A percentile compares a stretch with the other conserved stretches of the same genome.
These are phyloP conservation scores for Galeopsomyia nigrocyanea DNA, from an alignment of 2,888 invertebrate species.

Conservation along the genomic window DNA sequence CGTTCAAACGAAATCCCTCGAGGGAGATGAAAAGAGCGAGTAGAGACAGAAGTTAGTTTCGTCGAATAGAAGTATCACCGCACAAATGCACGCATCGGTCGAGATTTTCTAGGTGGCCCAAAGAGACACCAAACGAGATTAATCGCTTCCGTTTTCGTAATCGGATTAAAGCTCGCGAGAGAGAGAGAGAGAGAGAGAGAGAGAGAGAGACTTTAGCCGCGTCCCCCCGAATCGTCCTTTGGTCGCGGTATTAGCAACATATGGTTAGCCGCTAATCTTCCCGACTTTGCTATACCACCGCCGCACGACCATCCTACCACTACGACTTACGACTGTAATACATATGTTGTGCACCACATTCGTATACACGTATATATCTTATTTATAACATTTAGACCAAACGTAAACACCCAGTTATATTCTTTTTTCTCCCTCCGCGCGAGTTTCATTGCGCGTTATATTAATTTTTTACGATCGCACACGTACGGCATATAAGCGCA, in stretches of 20 bases:
- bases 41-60: background rate
- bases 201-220: too few relatives aligned
- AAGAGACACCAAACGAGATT: constrained; percentile 51
- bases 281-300: constrained; percentile 39
- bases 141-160: constrained; percentile 54
- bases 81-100: background rate
- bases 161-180: constrained; percentile 51
- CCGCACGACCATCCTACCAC: background rate
- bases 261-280: constrained; percentile 52
- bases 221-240: background rate
- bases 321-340: background rate
- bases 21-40: background rate
- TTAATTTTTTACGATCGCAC: too few relatives aligned
- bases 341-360: too few relatives aligned
- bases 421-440: too few relatives aligned
- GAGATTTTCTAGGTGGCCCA: constrained; percentile 26
- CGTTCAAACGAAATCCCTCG: constrained; percentile 13
- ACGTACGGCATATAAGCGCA: too few relatives aligned
- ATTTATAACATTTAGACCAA: too few relatives aligned
- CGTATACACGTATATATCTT: too few relatives aligned
- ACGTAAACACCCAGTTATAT: too few relatives aligned
- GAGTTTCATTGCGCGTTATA: too few relatives aligned
- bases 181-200: too few relatives aligned
- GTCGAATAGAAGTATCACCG: constrained; percentile 16
- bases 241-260: constrained; percentile 43